Base-by-base conservation (phyloP, 2,113 vertebrate species). In the Scartelaos histophorus region DNA sequence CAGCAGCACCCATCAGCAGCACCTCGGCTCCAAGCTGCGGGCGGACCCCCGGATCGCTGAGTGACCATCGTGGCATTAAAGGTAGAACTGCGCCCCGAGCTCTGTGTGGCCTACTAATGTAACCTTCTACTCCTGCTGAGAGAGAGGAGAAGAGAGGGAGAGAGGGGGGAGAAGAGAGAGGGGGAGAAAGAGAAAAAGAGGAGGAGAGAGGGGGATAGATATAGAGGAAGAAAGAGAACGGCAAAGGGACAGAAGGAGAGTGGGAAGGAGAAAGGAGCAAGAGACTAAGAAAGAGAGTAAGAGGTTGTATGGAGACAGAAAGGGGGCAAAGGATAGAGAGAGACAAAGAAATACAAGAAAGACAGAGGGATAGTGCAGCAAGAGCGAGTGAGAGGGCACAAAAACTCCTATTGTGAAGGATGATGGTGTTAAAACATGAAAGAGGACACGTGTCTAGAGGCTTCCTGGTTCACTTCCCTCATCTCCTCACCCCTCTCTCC, bases 401-500 rank as follows among this genome's bases (percentile, higher is more conserved):
- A 29, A 29, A 29, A 29, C 29, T 4, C 2, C 29, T 29, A 29
- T 29, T 29, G 29, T 29, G 29, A 29, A 29, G 71, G 80, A 75
- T 80, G 88, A 69, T 82, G 79, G 73, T 77, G 82, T 84, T 45
- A 29, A 78, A 80, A 85, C 57, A 87, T 89, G 87, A 92, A 93
- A 93, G 80, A 84, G 70, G 91, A 93, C 82, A 78, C 86, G 85
- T 90, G 78, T 89, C 90, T 74, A 67, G 84, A 87, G 90, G 92
- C 85, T 88, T 75, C 88, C 69, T 71, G 74, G 79, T 78, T 85
- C 76, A 67, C 75, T 84, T 57, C 9, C 38, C 38, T 43, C 38
- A 43, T 43, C 38, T 43, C 38, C 38, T 43, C 38, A 10, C 38
- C 60, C 77, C 73, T 9, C 71, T 73, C 21, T 53, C 69, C 82